phyloP scores from a whole-genome alignment of 2,113 vertebrate genomes.

The Scomber scombrus region DNA sequence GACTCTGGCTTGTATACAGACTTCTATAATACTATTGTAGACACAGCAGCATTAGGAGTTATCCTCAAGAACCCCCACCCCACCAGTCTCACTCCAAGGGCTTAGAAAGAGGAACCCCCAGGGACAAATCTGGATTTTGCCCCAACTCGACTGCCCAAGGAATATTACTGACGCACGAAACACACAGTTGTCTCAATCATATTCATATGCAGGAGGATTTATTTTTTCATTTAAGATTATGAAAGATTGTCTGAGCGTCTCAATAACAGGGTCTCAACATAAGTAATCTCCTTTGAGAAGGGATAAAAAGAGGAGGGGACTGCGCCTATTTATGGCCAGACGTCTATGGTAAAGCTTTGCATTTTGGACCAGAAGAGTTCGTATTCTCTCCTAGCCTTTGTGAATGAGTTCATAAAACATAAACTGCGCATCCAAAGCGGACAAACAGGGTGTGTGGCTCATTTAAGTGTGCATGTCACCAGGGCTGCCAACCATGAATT shows the following conservation, averaged over 20 bases:
- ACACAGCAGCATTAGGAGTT: conserved; percentile 50
- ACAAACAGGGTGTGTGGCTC: conserved; percentile 34
- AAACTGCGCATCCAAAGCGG: conserved; percentile 42
- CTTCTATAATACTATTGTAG: conserved; percentile 42
- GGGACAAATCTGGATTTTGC: conserved; percentile 65
- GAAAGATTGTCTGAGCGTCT: conserved; percentile 64
- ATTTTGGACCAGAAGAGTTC: neutral
- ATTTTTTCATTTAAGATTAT: conserved; percentile 66
- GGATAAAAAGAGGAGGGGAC: conserved; percentile 15
- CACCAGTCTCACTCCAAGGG: conserved; percentile 34
- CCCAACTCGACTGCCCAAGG: neutral
- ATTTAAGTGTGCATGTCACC: conserved; percentile 64
- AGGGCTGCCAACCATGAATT: conserved; percentile 71
- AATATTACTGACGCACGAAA: conserved; percentile 52
- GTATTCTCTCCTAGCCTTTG: conserved; percentile 20
- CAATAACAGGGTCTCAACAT: conserved; percentile 48
- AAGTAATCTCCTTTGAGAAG: conserved; percentile 45
- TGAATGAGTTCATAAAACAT: conserved; percentile 50
- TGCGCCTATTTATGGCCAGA: neutral
- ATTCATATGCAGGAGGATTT: conserved; percentile 64
- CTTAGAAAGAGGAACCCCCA: conserved; percentile 42
- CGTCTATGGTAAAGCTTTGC: conserved; percentile 31
- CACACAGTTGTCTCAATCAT: conserved; percentile 45
- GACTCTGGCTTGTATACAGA: conserved; percentile 30
- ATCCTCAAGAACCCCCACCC: conserved; percentile 29